phyloP scores from a whole-genome alignment of 2,113 vertebrate genomes.

The Tragelaphus scriptus region DNA sequence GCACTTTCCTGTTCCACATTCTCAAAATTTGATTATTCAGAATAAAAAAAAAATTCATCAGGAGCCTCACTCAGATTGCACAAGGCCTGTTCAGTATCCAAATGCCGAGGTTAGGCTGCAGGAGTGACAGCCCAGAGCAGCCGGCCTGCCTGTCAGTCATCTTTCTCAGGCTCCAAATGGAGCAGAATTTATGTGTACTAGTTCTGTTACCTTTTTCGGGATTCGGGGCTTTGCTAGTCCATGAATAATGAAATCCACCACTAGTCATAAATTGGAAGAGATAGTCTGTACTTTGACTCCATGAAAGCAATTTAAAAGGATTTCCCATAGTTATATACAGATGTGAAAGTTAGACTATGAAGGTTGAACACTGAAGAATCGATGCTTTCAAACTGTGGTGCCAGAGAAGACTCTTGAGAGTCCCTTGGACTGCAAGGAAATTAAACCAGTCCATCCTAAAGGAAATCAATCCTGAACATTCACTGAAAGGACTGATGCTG shows the following conservation, averaged over 20 bases:
- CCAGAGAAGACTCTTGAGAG: background rate
- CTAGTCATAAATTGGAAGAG: background rate
- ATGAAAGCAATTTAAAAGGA: slow-evolving; percentile 2
- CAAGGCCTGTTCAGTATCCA: background rate
- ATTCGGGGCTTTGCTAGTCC: background rate
- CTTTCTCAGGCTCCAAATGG: background rate
- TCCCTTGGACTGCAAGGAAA: background rate
- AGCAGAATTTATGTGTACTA: background rate
- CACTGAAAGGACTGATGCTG: background rate
- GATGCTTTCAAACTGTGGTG: background rate
- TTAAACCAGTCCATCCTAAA: background rate
- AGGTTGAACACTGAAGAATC: background rate
- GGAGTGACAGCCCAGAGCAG: background rate
- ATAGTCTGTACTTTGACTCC: background rate
- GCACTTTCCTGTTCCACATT: slow-evolving; percentile 25
- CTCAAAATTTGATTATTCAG: slow-evolving; percentile 49
- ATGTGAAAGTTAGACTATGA: background rate
- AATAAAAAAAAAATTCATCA: slow-evolving; percentile 14
- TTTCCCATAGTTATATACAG: background rate
- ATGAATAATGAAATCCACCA: background rate
- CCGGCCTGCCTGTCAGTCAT: background rate
- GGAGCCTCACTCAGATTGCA: background rate
- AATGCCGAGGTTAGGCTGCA: background rate
- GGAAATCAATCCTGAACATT: background rate
- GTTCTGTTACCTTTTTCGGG: background rate